Evolutionary conservation across 2,113 vertebrate genomes (phyloP).

Genomic region (Gymnorhina tibicen): DNA sequence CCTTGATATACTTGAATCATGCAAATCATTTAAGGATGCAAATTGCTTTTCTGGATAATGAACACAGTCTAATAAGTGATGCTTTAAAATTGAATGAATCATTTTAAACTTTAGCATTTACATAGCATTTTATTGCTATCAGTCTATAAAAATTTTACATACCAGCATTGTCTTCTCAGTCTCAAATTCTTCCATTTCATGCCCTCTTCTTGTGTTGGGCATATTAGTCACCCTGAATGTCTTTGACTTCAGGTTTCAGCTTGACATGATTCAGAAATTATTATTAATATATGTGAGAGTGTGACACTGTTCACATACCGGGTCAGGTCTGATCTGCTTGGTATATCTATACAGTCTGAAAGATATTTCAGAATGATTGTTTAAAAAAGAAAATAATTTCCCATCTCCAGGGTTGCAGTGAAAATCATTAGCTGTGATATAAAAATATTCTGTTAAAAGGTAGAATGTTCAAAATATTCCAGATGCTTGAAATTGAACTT

Average conservation of each 20-base stretch:
- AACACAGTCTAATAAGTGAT: neutral
- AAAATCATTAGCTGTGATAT: neutral
- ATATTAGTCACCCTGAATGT: neutral
- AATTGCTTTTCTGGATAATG: neutral
- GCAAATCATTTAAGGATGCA: neutral
- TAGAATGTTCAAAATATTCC: neutral
- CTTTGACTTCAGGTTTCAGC: neutral
- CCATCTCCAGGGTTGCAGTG: neutral
- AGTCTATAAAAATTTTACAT: neutral
- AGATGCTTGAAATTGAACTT: neutral
- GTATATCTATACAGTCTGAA: neutral
- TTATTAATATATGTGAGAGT: neutral
- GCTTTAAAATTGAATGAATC: neutral
- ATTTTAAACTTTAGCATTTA: neutral
- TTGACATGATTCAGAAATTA: neutral
- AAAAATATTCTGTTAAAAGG: neutral
- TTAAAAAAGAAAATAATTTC: neutral
- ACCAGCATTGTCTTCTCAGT: fast-evolving
- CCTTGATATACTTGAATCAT: neutral
- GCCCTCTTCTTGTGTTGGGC: neutral
- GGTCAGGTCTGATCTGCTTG: neutral
- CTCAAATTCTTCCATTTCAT: neutral
- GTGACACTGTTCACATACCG: neutral
- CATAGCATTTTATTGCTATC: neutral
- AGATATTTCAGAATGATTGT: neutral